These are phyloP conservation scores for Mormyrus hasselquistii DNA, from an alignment of 2,797 vertebrate genomes.

Conservation along the genomic window DNA sequence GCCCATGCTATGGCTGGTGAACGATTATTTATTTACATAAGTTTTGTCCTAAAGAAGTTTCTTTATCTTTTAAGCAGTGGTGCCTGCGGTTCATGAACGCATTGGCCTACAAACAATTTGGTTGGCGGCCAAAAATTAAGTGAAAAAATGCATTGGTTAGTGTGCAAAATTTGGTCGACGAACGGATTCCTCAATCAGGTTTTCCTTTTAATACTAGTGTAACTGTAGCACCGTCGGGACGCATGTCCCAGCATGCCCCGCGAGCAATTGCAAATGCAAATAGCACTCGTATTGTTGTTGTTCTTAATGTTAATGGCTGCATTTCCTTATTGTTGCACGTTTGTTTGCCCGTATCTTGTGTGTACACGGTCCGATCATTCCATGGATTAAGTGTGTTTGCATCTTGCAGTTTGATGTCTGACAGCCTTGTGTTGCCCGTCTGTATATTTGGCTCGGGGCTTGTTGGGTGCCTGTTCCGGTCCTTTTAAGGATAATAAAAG, in stretches of 20 bases:
- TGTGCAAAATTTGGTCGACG: background rate
- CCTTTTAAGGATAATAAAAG: no score
- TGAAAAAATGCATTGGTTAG: background rate
- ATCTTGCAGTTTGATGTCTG: background rate
- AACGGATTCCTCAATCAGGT: background rate
- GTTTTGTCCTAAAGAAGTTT: slow-evolving; percentile 33
- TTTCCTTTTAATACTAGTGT: background rate
- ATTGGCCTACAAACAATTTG: background rate
- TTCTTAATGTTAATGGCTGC: background rate
- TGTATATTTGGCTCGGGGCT: background rate
- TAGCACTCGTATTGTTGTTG: background rate
- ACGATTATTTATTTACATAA: slow-evolving; percentile 27
- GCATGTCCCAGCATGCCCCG: no score
- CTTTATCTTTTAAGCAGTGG: slow-evolving; percentile 1
- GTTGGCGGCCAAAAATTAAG: background rate
- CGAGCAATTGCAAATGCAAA: background rate
- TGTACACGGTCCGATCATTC: background rate
- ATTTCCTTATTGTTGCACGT: background rate
- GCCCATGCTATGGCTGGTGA: slow-evolving; percentile 23
- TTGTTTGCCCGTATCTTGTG: background rate
- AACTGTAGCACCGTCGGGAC: no score
- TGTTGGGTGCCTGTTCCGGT: no score
- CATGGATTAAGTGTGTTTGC: background rate
- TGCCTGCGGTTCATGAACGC: background rate
- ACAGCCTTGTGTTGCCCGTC: background rate